These are phyloP conservation scores for Hedychridium roseum DNA, from an alignment of 2,888 invertebrate species.

Conservation along the genomic window DNA sequence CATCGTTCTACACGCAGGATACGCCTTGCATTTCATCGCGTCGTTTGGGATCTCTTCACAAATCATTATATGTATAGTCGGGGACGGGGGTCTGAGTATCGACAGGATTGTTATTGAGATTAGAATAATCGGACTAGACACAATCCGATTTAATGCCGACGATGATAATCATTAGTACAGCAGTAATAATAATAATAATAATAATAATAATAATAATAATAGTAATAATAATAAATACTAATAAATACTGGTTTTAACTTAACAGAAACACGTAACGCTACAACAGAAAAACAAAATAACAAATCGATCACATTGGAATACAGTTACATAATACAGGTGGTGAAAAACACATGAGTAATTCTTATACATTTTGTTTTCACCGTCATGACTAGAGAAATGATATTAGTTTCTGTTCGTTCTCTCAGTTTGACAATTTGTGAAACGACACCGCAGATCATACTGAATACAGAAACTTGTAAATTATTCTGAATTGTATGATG, in stretches of 20 bases:
- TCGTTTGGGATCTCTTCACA: slow-evolving; percentile 41
- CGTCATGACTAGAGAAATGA: slow-evolving; percentile 37
- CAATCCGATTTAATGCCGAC: slow-evolving; percentile 17
- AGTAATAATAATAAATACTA: slow-evolving; percentile 9
- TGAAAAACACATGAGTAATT: too few species aligned
- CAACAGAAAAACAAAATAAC: slow-evolving; percentile 38
- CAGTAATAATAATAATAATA: slow-evolving; percentile 3
- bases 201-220: slow-evolving; percentile 14
- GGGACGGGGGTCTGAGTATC: slow-evolving; percentile 36
- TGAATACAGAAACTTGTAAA: slow-evolving; percentile 51
- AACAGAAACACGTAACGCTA: slow-evolving; percentile 30
- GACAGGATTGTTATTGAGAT: slow-evolving; percentile 28
- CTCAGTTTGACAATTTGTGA: slow-evolving; percentile 48
- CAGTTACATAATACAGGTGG: too few species aligned
- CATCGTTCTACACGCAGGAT: slow-evolving; percentile 58
- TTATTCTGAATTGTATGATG: slow-evolving; percentile 51
- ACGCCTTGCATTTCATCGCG: slow-evolving; percentile 53
- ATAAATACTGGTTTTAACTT: slow-evolving; percentile 32
- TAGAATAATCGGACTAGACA: slow-evolving; percentile 36
- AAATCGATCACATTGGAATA: slow-evolving; percentile 51
- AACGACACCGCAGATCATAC: slow-evolving; percentile 55
- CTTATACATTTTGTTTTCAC: slow-evolving; percentile 43
- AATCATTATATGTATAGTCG: slow-evolving; percentile 45
- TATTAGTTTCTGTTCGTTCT: too few species aligned
- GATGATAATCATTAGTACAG: slow-evolving; percentile 2